Conservation (phyloP, 1,140 invertebrate genomes). For the Bombus waltoni region DNA sequence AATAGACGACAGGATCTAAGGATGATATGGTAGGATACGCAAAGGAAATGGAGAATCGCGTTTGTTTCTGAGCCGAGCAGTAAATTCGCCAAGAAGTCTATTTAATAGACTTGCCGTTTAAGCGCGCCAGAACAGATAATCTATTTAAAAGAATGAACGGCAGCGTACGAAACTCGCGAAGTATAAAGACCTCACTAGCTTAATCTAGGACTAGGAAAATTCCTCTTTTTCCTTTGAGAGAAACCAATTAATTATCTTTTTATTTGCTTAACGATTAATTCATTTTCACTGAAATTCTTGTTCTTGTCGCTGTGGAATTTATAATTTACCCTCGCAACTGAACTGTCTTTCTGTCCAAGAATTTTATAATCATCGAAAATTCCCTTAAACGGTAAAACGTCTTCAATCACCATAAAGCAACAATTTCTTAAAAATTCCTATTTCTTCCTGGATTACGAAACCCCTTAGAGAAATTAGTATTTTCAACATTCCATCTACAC, state of each 20-base stretch:
- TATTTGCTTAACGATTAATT: no score
- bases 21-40: not conserved
- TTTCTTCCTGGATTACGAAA: not conserved
- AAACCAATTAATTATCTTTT: no score
- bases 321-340: no score
- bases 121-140: not conserved
- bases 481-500: not conserved
- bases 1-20: constrained; percentile 9
- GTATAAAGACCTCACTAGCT: not conserved
- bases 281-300: no score
- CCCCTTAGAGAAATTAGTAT: not conserved
- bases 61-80: constrained; percentile 8
- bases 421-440: no score
- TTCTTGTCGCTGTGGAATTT: no score
- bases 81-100: not conserved
- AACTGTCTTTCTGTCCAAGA: no score
- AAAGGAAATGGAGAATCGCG: constrained; percentile 1
- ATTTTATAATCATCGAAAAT: no score
- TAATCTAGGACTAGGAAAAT: not conserved
- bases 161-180: not conserved
- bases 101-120: constrained; percentile 1
- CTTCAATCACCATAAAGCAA: no score
- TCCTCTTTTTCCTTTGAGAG: no score
- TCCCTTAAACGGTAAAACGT: no score
- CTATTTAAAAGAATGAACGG: not conserved